Evolutionary conservation across 2,888 invertebrate genomes (phyloP).

Genomic region (Oscheius sp.): DNA sequence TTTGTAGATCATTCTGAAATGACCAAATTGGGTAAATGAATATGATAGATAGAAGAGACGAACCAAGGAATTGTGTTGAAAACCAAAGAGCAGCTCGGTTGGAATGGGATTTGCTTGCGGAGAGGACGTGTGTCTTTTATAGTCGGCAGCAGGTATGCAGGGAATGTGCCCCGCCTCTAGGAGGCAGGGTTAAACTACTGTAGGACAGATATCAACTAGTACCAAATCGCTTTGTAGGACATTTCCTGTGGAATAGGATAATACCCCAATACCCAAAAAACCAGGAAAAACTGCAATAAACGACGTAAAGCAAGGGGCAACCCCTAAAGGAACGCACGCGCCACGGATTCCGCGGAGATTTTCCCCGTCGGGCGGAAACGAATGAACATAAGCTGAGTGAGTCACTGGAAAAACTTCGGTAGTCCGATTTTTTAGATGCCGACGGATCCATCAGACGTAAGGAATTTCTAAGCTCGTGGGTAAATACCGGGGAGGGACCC

Average conservation of each 20-base stretch:
- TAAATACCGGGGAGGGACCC: too few species aligned
- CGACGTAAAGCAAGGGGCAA: background rate
- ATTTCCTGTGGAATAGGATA: background rate
- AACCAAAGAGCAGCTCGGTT: conserved; percentile 26
- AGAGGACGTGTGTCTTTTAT: conserved; percentile 29
- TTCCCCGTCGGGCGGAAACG: background rate
- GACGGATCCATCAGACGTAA: too few species aligned
- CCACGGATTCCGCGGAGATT: conserved; percentile 1
- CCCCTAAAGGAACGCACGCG: conserved; percentile 9
- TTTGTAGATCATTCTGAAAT: conserved; percentile 10
- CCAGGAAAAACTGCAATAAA: background rate
- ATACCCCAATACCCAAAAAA: background rate
- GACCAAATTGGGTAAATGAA: background rate
- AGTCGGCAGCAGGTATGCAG: conserved; percentile 29
- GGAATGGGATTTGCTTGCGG: conserved; percentile 30
- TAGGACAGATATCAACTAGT: background rate
- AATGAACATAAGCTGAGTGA: background rate
- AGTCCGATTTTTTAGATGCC: too few species aligned
- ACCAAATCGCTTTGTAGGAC: background rate
- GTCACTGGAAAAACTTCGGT: background rate
- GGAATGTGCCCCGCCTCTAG: conserved; percentile 28
- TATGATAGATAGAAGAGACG: conserved; percentile 25
- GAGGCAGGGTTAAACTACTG: conserved; percentile 2
- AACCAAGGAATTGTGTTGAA: background rate
- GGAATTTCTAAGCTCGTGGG: too few species aligned